These are phyloP conservation scores for Melanaphis sacchari DNA, from an alignment of 1,140 invertebrate genomes.

Conservation along the genomic window DNA sequence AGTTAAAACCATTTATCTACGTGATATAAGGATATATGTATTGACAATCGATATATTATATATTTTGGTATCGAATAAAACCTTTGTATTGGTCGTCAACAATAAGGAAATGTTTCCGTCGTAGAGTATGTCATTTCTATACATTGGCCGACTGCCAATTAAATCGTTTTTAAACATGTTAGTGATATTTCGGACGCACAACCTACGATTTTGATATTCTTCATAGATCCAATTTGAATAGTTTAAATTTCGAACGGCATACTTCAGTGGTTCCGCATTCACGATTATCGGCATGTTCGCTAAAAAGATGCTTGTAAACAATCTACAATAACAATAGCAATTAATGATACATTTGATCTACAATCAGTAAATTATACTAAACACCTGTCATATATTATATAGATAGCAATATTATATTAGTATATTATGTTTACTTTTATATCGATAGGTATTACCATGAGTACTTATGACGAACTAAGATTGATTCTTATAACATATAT, in stretches of 20 bases:
- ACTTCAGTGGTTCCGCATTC: not conserved
- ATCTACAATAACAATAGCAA: not conserved
- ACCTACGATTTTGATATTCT: not conserved
- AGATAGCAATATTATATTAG: no score
- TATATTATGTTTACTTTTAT: no score
- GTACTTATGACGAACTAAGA: no score
- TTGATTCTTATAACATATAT: no score
- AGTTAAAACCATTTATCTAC: no score
- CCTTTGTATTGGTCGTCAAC: not conserved
- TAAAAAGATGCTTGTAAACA: not conserved
- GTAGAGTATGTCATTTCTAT: not conserved
- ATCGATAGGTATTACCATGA: no score
- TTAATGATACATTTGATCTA: not conserved
- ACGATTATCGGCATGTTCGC: not conserved
- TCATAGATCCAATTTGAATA: not conserved
- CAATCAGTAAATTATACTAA: no score
- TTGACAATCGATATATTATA: not conserved
- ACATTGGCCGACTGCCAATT: slow-evolving; percentile 15
- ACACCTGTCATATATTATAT: no score
- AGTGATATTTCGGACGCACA: not conserved
- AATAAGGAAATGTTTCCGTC: not conserved
- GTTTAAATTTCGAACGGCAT: not conserved
- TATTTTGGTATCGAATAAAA: not conserved
- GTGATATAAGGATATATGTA: no score
- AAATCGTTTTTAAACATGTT: not conserved